phyloP scores from a whole-genome alignment of 2,113 vertebrate genomes.

The Struthio camelus region DNA sequence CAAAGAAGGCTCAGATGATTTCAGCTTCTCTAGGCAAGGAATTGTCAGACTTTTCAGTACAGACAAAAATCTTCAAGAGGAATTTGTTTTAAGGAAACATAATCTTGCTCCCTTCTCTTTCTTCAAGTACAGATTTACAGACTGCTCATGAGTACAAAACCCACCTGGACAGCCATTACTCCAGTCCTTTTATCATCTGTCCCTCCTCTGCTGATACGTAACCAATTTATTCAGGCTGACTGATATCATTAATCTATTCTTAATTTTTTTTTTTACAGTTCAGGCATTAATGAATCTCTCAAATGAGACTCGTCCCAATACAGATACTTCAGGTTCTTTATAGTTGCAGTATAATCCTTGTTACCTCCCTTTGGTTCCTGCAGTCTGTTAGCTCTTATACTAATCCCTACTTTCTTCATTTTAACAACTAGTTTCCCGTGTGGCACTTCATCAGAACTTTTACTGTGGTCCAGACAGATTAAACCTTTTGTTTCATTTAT shows the following conservation, averaged over 20 bases:
- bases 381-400: background rate
- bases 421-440: background rate
- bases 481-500: background rate
- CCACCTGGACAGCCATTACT: background rate
- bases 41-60: background rate
- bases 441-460: background rate
- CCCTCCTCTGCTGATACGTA: background rate
- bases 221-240: background rate
- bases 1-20: conserved; percentile 11
- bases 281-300: background rate
- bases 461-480: background rate
- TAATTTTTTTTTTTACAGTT: background rate
- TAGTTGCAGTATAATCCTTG: background rate
- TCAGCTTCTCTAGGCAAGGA: background rate
- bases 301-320: background rate
- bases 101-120: background rate
- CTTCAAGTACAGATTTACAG: background rate
- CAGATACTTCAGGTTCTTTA: background rate
- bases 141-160: background rate
- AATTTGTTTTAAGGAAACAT: background rate
- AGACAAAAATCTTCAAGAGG: background rate
- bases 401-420: background rate
- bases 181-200: background rate
- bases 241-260: background rate
- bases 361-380: background rate